Evolutionary conservation across 2,888 invertebrate genomes (phyloP).

Genomic region (Phanerotoma sp.): DNA sequence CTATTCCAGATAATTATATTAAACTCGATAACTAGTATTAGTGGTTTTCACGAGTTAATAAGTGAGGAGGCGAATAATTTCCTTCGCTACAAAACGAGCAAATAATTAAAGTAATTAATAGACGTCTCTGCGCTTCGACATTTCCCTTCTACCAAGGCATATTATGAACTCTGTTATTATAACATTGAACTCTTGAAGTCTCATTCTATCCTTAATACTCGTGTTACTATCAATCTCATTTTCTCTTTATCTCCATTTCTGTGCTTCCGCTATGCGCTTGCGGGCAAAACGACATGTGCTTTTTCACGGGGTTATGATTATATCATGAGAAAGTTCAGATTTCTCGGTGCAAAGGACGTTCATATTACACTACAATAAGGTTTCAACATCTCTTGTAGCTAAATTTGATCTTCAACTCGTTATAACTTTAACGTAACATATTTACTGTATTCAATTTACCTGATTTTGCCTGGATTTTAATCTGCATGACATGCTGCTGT

Average conservation of each 20-base stretch:
- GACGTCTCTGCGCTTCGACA: slow-evolving; percentile 2
- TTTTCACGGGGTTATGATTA: slow-evolving; percentile 13
- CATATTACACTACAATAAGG: slow-evolving; percentile 19
- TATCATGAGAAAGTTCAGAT: slow-evolving; percentile 18
- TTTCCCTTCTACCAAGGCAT: slow-evolving; percentile 5
- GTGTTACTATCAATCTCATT: slow-evolving; percentile 6
- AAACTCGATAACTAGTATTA: too few species aligned
- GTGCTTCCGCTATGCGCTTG: neutral
- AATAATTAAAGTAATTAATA: slow-evolving; percentile 28
- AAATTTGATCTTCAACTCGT: slow-evolving; percentile 1
- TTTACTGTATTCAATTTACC: neutral
- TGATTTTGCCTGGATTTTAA: neutral
- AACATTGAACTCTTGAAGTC: slow-evolving; percentile 14
- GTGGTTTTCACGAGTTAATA: neutral
- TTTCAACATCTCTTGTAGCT: neutral
- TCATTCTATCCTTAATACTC: slow-evolving; percentile 15
- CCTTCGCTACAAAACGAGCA: slow-evolving; percentile 15
- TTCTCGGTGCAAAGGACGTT: slow-evolving; percentile 4
- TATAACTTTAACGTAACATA: neutral
- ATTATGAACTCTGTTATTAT: neutral
- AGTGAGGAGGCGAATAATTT: slow-evolving; percentile 8
- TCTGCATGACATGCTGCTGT: neutral
- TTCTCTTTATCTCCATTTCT: slow-evolving; percentile 4
- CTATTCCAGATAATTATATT: too few species aligned
- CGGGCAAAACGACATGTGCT: slow-evolving; percentile 18